Percentiles rank a stretch among this genome's conserved stretches.
Conservation (phyloP, 2,113 vertebrate genomes). For the Siniperca chuatsi region DNA sequence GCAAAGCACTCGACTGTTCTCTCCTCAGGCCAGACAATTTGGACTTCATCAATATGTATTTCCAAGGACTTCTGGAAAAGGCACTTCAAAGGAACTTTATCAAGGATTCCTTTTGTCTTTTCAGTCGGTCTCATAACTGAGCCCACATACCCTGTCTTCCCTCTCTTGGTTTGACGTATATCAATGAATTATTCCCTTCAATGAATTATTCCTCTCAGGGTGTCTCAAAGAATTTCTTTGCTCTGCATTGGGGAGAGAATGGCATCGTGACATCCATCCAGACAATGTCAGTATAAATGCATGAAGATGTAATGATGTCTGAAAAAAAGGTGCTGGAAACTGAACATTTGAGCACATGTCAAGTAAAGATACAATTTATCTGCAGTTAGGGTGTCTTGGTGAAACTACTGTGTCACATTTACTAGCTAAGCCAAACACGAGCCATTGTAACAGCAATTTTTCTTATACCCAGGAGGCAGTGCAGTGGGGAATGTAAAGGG, state of each 20-base stretch:
- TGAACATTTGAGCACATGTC: slow-evolving; percentile 6
- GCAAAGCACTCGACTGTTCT: slow-evolving; percentile 92
- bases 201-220: slow-evolving; percentile 83
- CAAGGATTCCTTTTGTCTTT: slow-evolving; percentile 97
- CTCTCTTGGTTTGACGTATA: slow-evolving; percentile 86
- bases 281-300: slow-evolving; percentile 25
- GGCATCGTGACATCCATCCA: slow-evolving; percentile 45
- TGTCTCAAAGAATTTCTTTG: slow-evolving; percentile 85
- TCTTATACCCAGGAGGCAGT: slow-evolving; percentile 18
- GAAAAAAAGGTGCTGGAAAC: slow-evolving; percentile 7
- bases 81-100: slow-evolving; percentile 98
- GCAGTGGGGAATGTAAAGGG: not conserved
- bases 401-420: slow-evolving; percentile 5
- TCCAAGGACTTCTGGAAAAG: slow-evolving; percentile 97
- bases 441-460: slow-evolving; percentile 6
- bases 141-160: slow-evolving; percentile 32
- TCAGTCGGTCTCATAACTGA: slow-evolving; percentile 86
- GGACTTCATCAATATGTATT: slow-evolving; percentile 99
- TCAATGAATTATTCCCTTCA: slow-evolving; percentile 94
- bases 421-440: not conserved
- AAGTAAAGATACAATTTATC: not conserved
- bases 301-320: slow-evolving; percentile 24
- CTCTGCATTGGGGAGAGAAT: slow-evolving; percentile 62
- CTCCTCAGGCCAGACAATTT: slow-evolving; percentile 96
- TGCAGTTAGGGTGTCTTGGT: not conserved